A percentile compares a stretch with the other conserved stretches of the same genome.
phyloP scores from a whole-genome alignment of 2,888 invertebrate species.

The Aphelenchoides bicaudatus region DNA sequence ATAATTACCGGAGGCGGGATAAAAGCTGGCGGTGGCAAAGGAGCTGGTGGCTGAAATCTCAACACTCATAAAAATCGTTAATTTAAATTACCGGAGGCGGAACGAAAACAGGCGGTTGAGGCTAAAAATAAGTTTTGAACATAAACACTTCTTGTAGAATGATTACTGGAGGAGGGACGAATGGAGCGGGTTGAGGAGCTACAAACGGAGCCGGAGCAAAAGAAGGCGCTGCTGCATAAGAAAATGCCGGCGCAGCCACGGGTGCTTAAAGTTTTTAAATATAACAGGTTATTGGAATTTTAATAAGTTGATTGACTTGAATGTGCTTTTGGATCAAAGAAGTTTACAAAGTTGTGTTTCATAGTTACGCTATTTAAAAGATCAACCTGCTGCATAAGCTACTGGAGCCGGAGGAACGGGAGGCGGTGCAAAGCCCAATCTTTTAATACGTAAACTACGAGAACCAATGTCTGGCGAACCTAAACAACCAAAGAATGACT shows the following conservation, averaged over 20 bases:
- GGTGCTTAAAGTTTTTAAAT: conserved; percentile 1
- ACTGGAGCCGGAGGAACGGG: not conserved
- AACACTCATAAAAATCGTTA: too few relatives aligned
- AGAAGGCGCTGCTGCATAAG: not conserved
- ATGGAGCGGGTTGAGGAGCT: conserved; percentile 18
- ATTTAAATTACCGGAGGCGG: too few relatives aligned
- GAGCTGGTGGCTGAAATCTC: conserved; percentile 25
- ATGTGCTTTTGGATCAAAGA: not conserved
- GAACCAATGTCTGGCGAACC: not conserved
- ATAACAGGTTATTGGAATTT: not conserved
- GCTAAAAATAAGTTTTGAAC: not conserved
- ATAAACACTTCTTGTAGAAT: too few relatives aligned
- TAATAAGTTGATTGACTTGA: not conserved
- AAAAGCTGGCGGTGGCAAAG: conserved; percentile 27
- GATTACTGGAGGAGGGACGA: not conserved
- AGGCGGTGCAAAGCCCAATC: conserved; percentile 4
- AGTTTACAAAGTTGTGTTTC: not conserved
- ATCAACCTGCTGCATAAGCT: conserved; percentile 16
- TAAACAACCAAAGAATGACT: not conserved
- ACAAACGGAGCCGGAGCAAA: not conserved
- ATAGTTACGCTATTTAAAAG: not conserved
- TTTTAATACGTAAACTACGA: conserved; percentile 3
- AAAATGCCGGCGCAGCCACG: not conserved
- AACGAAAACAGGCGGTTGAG: conserved; percentile 25
- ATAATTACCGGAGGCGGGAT: too few relatives aligned